Conservation (phyloP, 1,140 invertebrate species). For the Drosophila teissieri region DNA sequence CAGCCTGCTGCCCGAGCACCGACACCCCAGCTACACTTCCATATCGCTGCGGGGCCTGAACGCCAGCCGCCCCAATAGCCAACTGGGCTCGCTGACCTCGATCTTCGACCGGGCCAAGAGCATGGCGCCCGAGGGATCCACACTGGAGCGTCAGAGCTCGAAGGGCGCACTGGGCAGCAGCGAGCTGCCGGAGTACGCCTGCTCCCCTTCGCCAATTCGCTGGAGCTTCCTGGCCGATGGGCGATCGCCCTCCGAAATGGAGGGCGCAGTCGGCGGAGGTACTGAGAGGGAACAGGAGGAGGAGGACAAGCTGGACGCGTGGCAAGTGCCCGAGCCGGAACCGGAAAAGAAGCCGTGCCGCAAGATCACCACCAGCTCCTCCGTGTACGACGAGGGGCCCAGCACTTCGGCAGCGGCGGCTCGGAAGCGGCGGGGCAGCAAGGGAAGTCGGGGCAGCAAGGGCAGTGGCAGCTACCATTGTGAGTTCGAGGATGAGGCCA, state of each 20-base stretch:
- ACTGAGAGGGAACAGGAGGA: slow-evolving; percentile 13
- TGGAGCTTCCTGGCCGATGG: slow-evolving; percentile 83
- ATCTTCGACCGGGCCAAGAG: slow-evolving; percentile 79
- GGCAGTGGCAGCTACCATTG: slow-evolving; percentile 58
- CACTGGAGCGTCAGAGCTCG: slow-evolving; percentile 73
- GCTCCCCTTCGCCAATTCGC: slow-evolving; percentile 80
- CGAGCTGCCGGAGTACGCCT: slow-evolving; percentile 81
- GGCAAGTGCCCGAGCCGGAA: slow-evolving; percentile 55
- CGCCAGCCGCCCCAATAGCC: slow-evolving; percentile 69
- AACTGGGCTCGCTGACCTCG: slow-evolving; percentile 77
- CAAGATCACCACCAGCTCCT: slow-evolving; percentile 50
- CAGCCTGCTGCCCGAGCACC: slow-evolving; percentile 54
- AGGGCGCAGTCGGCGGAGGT: slow-evolving; percentile 53
- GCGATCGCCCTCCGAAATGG: slow-evolving; percentile 68
- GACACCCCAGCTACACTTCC: slow-evolving; percentile 81
- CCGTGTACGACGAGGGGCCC: slow-evolving; percentile 63
- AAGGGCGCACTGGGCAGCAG: slow-evolving; percentile 72
- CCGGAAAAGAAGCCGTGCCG: slow-evolving; percentile 62
- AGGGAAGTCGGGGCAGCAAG: slow-evolving; percentile 21
- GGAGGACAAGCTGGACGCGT: slow-evolving; percentile 56
- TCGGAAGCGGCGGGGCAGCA: slow-evolving; percentile 68
- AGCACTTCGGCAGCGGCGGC: slow-evolving; percentile 67
- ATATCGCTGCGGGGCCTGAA: slow-evolving; percentile 76
- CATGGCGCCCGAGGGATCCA: slow-evolving; percentile 61
- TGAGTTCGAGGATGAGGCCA: slow-evolving; percentile 82